These are phyloP conservation scores for Meteorus sp. DNA, from an alignment of 1,140 invertebrate species.

Conservation along the genomic window DNA sequence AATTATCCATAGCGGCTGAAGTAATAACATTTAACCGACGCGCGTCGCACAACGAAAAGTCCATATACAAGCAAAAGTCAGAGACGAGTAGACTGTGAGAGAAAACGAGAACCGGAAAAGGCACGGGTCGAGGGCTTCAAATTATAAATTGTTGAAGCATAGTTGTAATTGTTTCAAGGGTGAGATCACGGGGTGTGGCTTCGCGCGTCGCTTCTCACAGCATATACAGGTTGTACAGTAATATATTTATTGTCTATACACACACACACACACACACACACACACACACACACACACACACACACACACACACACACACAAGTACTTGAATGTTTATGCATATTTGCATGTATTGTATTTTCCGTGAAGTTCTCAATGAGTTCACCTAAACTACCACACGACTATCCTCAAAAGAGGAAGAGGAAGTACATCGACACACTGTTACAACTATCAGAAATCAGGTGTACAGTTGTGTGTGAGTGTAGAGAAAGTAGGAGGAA, in stretches of 20 bases:
- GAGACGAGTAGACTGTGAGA: slow-evolving; percentile 1
- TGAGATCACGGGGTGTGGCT: slow-evolving; percentile 25
- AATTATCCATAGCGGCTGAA: slow-evolving; percentile 51
- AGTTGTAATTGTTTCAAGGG: slow-evolving; percentile 50
- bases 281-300: too few species aligned
- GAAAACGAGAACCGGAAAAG: slow-evolving; percentile 16
- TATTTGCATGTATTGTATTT: too few species aligned
- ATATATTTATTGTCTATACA: background rate
- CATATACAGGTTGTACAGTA: background rate
- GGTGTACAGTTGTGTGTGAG: too few species aligned
- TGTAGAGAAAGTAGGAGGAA: too few species aligned
- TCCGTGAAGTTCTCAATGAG: too few species aligned
- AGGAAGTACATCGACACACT: too few species aligned
- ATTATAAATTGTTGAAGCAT: slow-evolving; percentile 56
- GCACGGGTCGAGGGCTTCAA: slow-evolving; percentile 16
- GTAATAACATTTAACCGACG: slow-evolving; percentile 50
- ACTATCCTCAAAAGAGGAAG: too few species aligned
- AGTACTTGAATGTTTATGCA: too few species aligned
- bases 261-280: too few species aligned
- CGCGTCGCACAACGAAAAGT: background rate
- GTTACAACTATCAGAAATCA: too few species aligned
- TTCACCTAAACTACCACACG: too few species aligned
- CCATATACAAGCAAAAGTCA: background rate
- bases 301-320: too few species aligned
- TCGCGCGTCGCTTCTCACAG: background rate